phyloP scores from a whole-genome alignment of 2,888 invertebrate genomes.

The Heteromurus nitidus region DNA sequence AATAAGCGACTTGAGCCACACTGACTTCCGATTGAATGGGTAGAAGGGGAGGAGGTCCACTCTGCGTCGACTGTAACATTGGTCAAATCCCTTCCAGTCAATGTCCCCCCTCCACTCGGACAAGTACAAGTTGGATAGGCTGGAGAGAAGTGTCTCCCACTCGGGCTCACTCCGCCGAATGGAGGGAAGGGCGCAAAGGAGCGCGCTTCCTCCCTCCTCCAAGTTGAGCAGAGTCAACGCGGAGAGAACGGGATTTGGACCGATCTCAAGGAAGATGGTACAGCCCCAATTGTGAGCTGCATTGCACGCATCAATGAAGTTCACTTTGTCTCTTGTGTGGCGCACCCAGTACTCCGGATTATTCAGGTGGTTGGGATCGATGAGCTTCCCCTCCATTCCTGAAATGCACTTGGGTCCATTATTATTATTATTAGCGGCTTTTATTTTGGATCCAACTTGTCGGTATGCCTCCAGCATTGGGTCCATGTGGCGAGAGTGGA shows the following conservation, averaged over 20 bases:
- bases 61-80: background rate
- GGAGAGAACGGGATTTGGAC: constrained; percentile 34
- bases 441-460: constrained; percentile 1
- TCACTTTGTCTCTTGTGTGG: constrained; percentile 42
- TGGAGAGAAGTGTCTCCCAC: constrained; percentile 41
- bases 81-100: constrained; percentile 57
- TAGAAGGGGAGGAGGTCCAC: constrained; percentile 40
- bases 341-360: constrained; percentile 40
- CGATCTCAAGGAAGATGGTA: constrained; percentile 26
- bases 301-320: constrained; percentile 33
- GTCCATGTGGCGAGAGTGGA: constrained; percentile 66
- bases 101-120: constrained; percentile 39
- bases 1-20: constrained; percentile 43
- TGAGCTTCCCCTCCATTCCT: constrained; percentile 24
- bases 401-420: constrained; percentile 14
- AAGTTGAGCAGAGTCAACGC: constrained; percentile 41
- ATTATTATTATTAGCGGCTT: background rate
- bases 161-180: constrained; percentile 32
- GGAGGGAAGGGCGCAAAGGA: constrained; percentile 46
- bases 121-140: constrained; percentile 43
- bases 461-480: constrained; percentile 57
- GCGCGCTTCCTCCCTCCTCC: too few relatives aligned
- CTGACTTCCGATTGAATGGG: constrained; percentile 54
- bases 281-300: background rate
- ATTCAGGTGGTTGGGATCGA: background rate